Evolutionary conservation across 2,888 invertebrate genomes (phyloP), one percentile per base, ranked within the genome.

Genomic region (Lithophane ornitopus): DNA sequence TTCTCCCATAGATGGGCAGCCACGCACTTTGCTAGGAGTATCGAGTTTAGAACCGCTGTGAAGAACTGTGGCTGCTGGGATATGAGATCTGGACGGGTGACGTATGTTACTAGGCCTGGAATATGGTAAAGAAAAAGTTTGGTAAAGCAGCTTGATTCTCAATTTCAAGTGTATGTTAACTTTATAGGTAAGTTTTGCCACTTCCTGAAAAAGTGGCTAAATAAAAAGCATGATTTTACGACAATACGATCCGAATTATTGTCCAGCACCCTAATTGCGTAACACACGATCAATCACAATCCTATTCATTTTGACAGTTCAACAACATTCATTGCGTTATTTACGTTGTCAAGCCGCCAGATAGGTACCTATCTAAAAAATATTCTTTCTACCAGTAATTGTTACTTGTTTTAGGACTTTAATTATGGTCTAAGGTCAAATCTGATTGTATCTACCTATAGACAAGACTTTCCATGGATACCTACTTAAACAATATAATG

Each of bases 1-100:
- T 98, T 97, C 89, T 98, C 98, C 98, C 98, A 98, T 62, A 98
- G 93, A 86, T 97, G 97, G 0, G 97, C 97, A 46, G 94, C 89
- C 81, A 98, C 95, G 89, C 98, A 98, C 94, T 98, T 98, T 11
- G 97, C 94, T 73, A 98, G 94, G 46, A 97, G 93, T 39, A 97
- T 92, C 0, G 98, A 94, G 92, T 97, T 97, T 8, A 97, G 89
- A 22, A 98, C 93, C 0, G 97, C 97, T 72, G 93, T 93, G 92
- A 94, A 98, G 87, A 94, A 93, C 70, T 92, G 90, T 0, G 94
- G 91, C 28, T 93, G 91, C 62, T 89, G 85, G 2, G 89, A 87
- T 78, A 92, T 87, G 34, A 93, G 70, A 19, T 92, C 92, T 44
- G 92, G 89, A 0, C 96, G 94, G 41, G 97, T 96, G 63, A 97